These are phyloP conservation scores for Columba livia DNA, from an alignment of 2,113 vertebrate genomes.

Conservation along the genomic window DNA sequence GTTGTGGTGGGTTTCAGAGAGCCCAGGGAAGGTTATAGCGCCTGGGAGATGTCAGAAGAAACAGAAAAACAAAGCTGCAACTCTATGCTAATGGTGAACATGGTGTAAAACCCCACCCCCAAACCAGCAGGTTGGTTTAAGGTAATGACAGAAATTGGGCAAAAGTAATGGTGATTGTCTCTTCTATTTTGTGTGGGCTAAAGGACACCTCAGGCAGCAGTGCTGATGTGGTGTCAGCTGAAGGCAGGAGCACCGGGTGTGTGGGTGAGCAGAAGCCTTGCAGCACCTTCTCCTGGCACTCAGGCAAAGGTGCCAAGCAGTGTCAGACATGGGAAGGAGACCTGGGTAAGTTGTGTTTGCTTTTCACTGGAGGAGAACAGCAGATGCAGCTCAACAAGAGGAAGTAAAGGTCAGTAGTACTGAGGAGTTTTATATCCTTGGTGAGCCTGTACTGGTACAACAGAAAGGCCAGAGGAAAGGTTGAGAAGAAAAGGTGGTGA, in stretches of 20 bases:
- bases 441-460: accelerated
- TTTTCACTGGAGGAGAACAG: not conserved
- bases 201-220: not conserved
- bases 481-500: not conserved
- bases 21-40: not conserved
- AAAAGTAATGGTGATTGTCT: not conserved
- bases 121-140: not conserved
- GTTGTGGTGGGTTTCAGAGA: not conserved
- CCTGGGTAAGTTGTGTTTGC: not conserved
- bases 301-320: not conserved
- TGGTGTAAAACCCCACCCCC: not conserved
- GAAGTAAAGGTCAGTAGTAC: not conserved
- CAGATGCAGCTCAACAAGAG: not conserved
- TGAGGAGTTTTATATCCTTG: not conserved
- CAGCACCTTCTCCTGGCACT: accelerated
- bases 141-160: not conserved
- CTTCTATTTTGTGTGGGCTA: not conserved
- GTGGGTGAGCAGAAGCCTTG: not conserved
- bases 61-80: not conserved
- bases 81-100: accelerated
- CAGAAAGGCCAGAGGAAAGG: not conserved
- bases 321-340: accelerated
- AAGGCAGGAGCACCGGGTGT: not conserved
- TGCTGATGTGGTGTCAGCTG: not conserved
- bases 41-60: not conserved